Percentiles rank a stretch among this genome's conserved stretches.
Conservation (phyloP, 2,888 invertebrate genomes). For the Euproctis similis region DNA sequence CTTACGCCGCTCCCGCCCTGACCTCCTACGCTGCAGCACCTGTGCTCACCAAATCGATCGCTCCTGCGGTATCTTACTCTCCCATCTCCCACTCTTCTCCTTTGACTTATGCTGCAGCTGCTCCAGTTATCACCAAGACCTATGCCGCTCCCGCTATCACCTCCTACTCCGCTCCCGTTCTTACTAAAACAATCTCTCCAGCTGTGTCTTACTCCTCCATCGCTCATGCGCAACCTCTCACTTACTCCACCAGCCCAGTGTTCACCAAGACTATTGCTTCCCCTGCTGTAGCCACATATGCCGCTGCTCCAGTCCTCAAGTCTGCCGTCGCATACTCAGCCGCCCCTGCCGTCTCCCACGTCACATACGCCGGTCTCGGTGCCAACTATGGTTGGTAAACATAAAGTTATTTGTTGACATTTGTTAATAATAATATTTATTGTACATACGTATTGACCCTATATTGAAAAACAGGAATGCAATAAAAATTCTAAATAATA, state of each 20-base stretch:
- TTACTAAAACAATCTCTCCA: constrained; percentile 46
- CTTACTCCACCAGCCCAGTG: constrained; percentile 45
- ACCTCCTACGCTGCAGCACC: constrained; percentile 35
- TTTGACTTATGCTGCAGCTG: constrained; percentile 42
- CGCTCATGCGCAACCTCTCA: constrained; percentile 54
- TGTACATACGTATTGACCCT: too few species aligned
- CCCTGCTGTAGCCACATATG: constrained; percentile 33
- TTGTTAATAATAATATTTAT: too few species aligned
- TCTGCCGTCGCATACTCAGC: constrained; percentile 37
- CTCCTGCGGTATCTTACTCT: constrained; percentile 21
- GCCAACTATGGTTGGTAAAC: constrained; percentile 59
- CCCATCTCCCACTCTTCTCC: constrained; percentile 33
- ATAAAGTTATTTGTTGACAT: constrained; percentile 15
- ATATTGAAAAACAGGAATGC: too few species aligned
- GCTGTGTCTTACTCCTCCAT: constrained; percentile 44
- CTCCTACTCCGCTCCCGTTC: constrained; percentile 37
- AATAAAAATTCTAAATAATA: too few species aligned
- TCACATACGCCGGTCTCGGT: constrained; percentile 63
- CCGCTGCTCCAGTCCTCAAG: constrained; percentile 46
- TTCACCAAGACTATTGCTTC: constrained; percentile 26
- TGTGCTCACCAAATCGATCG: constrained; percentile 31
- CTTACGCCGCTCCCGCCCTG: constrained; percentile 25
- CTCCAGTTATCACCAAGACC: constrained; percentile 28
- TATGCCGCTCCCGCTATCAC: constrained; percentile 41
- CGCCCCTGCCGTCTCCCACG: constrained; percentile 38